A percentile compares a stretch with the other conserved stretches of the same genome.
phyloP scores from a whole-genome alignment of 2,113 vertebrate genomes.

The Antigone vipio region DNA sequence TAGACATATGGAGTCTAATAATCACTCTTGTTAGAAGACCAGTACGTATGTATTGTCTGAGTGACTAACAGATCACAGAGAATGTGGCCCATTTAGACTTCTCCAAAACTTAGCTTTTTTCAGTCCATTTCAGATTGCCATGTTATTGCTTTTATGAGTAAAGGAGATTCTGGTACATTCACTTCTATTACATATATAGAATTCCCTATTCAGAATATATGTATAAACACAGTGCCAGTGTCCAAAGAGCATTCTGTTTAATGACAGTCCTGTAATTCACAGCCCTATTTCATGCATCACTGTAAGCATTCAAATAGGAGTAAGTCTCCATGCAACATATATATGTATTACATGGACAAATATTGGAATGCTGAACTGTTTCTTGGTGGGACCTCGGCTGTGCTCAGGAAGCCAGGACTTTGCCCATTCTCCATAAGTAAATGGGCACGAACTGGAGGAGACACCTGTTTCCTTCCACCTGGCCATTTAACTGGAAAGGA shows the following conservation, averaged over 20 bases:
- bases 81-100: fast-evolving
- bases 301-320: not conserved
- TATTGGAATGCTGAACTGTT: not conserved
- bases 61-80: not conserved
- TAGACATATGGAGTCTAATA: fast-evolving
- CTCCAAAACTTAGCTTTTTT: not conserved
- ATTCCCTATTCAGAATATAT: not conserved
- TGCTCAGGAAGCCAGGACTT: not conserved
- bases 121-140: not conserved
- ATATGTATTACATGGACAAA: not conserved
- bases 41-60: not conserved
- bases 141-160: not conserved
- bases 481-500: not conserved
- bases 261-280: not conserved
- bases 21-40: not conserved
- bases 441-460: not conserved
- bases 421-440: not conserved
- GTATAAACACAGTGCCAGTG: not conserved
- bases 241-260: not conserved
- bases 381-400: not conserved
- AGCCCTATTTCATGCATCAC: not conserved
- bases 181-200: not conserved
- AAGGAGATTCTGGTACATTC: not conserved
- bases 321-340: not conserved
- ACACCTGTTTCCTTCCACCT: not conserved